These are phyloP conservation scores for Scortum barcoo DNA, from an alignment of 2,113 vertebrate species.

Conservation along the genomic window DNA sequence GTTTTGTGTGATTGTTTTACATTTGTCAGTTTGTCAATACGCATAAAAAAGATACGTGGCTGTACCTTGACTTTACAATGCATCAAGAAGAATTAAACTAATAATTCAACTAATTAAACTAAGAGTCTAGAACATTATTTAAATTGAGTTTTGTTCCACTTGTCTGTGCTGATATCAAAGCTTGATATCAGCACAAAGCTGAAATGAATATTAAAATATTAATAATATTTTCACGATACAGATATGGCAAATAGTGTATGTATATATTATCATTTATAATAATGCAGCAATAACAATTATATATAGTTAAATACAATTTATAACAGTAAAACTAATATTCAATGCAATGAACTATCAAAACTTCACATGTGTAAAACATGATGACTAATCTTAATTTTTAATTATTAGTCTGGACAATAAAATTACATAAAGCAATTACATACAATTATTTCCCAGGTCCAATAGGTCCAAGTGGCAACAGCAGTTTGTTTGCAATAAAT, in stretches of 20 bases:
- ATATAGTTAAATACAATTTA: no score
- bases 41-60: neutral
- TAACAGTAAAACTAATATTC: neutral
- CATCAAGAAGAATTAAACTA: neutral
- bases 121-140: conserved; percentile 19
- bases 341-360: neutral
- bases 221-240: neutral
- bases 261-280: neutral
- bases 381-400: neutral
- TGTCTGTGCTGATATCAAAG: conserved; percentile 24
- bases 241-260: neutral
- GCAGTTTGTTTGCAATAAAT: neutral
- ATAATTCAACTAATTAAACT: conserved; percentile 32
- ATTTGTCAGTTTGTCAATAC: neutral
- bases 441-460: neutral
- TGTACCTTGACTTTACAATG: neutral
- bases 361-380: neutral
- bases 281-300: no score
- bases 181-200: no score
- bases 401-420: neutral
- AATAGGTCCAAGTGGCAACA: neutral
- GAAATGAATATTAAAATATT: neutral
- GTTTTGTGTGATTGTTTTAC: neutral
- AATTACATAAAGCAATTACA: neutral
- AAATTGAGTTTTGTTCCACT: conserved; percentile 13